A percentile compares a stretch with the other conserved stretches of the same genome.
These are phyloP conservation scores for Coranthus polyacanthus DNA, from an alignment of 2,797 vertebrate species.

Conservation along the genomic window DNA sequence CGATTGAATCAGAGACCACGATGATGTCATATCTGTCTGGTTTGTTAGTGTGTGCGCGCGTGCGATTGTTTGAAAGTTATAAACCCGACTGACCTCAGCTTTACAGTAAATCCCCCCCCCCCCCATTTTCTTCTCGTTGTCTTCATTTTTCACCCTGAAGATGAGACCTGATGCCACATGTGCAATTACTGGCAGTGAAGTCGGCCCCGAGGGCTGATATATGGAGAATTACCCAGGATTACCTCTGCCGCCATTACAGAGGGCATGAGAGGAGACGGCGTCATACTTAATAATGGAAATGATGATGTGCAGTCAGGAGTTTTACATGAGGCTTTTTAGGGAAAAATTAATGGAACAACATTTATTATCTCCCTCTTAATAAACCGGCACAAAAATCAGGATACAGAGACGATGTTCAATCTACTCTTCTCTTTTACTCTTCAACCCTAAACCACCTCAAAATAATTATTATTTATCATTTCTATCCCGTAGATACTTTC, in stretches of 20 bases:
- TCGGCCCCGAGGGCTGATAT: slow-evolving; percentile 35
- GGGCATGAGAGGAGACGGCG: slow-evolving; percentile 22
- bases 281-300: slow-evolving; percentile 53
- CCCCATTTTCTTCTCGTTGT: slow-evolving; percentile 42
- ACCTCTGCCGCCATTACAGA: slow-evolving; percentile 49
- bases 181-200: slow-evolving; percentile 56
- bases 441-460: too few species aligned
- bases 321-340: slow-evolving; percentile 32
- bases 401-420: background rate
- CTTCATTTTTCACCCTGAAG: slow-evolving; percentile 44
- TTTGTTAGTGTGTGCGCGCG: slow-evolving; percentile 37
- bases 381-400: slow-evolving; percentile 11
- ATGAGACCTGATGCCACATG: slow-evolving; percentile 63
- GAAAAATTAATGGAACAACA: slow-evolving; percentile 38
- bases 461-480: too few species aligned
- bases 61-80: slow-evolving; percentile 21
- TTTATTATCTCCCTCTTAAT: slow-evolving; percentile 39
- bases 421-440: too few species aligned
- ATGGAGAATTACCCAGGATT: slow-evolving; percentile 58
- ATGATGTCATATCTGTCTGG: slow-evolving; percentile 79
- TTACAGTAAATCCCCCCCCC: slow-evolving; percentile 62
- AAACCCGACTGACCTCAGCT: slow-evolving; percentile 48
- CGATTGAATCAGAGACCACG: slow-evolving; percentile 63
- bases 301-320: slow-evolving; percentile 20
- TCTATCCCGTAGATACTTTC: slow-evolving; percentile 1